Base-by-base conservation (phyloP, 2,113 vertebrate species). In the Heterocephalus glaber region DNA sequence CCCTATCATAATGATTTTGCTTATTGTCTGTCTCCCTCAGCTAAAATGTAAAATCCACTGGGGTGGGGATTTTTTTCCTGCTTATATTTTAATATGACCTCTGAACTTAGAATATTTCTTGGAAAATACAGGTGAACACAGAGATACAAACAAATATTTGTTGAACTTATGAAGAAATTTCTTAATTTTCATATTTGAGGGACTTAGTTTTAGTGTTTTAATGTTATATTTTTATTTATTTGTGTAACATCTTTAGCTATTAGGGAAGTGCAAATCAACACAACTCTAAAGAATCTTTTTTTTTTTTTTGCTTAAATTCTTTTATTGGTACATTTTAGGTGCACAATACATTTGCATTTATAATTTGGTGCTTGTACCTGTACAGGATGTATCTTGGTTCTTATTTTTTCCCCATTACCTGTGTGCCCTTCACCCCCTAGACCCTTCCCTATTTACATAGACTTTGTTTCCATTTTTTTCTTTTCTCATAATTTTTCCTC, bases 121-220 rank as follows among this genome's bases (percentile, higher is more conserved):
- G 38, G 38, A 41, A 92, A 60, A 14, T 58, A 77, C 13, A 76
- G 7, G 13, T 84, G 20, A 77, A 77, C 41, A 84, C 3, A 84
- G 74, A 86, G 7, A 20, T 44, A 77, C 35, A 49, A 4, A 89
- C 77, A 82, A 84, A 41, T 56, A 52, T 77, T 63, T 49, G 17
- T 68, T 84, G 49, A 76, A 92, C 90, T 85, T 41, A n/a, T 89
- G 3, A 76, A 38, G 56, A 35, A 52, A 84, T 92, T 68, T 89
- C 19, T 84, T 44, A 89, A 84, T 30, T 38, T 95, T 26, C 35
- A 60, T 38, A 47, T 77, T 74, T 84, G 58, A 66, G 28, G 47
- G 49, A 89, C 16, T n/a, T n/a, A 58, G 28, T 38, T 56, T 66
- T 58, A 76, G 13, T 66, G 16, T 49, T 95, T 83, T 49, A 77